Evolutionary conservation across 37 sponge, comb jelly and placozoan species (phyloP).

Genomic region (Chondrilla cf. caribensis): DNA sequence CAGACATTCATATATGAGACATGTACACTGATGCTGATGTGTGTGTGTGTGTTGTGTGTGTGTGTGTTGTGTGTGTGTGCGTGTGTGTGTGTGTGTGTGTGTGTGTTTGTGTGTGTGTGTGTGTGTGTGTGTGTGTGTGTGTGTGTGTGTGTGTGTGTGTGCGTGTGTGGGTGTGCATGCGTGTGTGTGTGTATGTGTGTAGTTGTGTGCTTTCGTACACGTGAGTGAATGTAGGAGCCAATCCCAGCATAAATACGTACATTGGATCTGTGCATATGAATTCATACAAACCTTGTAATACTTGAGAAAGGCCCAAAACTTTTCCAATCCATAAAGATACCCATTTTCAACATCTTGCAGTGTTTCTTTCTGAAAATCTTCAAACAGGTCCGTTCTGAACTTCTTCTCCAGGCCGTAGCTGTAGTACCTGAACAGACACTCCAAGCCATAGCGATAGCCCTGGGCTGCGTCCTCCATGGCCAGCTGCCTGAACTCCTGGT

Average conservation of each 20-base stretch:
- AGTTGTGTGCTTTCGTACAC: background rate
- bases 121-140: too few species aligned
- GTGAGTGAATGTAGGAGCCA: background rate
- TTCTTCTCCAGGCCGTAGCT: conserved; percentile 98
- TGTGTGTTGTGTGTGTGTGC: too few species aligned
- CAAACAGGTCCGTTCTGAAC: conserved; percentile 78
- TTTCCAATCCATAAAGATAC: conserved; percentile 93
- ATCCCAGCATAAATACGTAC: too few species aligned
- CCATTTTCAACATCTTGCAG: conserved; percentile 78
- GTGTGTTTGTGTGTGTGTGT: conserved; percentile 5
- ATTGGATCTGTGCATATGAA: too few species aligned
- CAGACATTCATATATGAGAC: too few species aligned
- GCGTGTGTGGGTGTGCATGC: too few species aligned
- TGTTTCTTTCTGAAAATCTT: conserved; percentile 93
- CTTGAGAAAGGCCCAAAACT: conserved; percentile 99
- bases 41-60: too few species aligned
- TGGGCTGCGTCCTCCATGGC: conserved; percentile 78
- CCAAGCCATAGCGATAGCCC: conserved; percentile 95
- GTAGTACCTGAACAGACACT: conserved; percentile 98
- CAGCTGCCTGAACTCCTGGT: conserved; percentile 83
- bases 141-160: background rate
- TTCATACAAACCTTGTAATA: conserved; percentile 84
- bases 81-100: too few species aligned
- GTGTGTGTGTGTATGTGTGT: too few species aligned
- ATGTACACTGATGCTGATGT: too few species aligned